phyloP scores from a whole-genome alignment of 2,797 vertebrate species.

The Setipinna tenuifilis region DNA sequence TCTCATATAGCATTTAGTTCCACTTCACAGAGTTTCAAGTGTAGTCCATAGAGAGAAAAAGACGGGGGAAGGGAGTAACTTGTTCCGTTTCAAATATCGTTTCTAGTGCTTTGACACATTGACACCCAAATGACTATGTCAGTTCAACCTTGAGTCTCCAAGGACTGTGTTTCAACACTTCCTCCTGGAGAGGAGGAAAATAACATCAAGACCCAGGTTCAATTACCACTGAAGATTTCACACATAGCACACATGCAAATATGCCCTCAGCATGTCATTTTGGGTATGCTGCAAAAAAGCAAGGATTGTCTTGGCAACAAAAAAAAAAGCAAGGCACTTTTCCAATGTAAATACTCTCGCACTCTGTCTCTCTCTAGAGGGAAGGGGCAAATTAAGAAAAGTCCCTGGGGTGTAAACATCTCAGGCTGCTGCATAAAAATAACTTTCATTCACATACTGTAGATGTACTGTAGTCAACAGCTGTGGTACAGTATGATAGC shows the following conservation, averaged over 20 bases:
- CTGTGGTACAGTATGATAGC: neutral
- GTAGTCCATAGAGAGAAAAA: constrained; percentile 17
- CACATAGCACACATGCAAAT: neutral
- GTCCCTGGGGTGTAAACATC: neutral
- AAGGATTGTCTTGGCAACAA: neutral
- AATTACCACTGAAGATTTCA: constrained; percentile 16
- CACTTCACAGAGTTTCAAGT: constrained; percentile 9
- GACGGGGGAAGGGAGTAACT: constrained; percentile 15
- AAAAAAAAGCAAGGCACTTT: neutral
- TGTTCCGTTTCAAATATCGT: constrained; percentile 22
- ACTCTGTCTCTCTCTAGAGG: neutral
- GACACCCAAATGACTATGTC: constrained; percentile 8
- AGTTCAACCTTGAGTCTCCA: constrained; percentile 24
- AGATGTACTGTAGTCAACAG: neutral
- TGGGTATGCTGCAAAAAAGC: neutral
- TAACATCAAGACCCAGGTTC: constrained; percentile 17
- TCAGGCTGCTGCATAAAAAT: neutral
- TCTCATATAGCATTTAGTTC: constrained; percentile 15
- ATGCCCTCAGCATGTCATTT: neutral
- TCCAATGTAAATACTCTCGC: neutral
- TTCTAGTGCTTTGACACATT: constrained; percentile 9
- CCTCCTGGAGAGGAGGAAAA: neutral
- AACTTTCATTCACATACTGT: neutral
- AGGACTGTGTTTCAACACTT: constrained; percentile 1
- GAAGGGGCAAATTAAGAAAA: neutral